These are phyloP conservation scores for Calypte anna DNA, from an alignment of 2,113 vertebrate genomes.

Conservation along the genomic window DNA sequence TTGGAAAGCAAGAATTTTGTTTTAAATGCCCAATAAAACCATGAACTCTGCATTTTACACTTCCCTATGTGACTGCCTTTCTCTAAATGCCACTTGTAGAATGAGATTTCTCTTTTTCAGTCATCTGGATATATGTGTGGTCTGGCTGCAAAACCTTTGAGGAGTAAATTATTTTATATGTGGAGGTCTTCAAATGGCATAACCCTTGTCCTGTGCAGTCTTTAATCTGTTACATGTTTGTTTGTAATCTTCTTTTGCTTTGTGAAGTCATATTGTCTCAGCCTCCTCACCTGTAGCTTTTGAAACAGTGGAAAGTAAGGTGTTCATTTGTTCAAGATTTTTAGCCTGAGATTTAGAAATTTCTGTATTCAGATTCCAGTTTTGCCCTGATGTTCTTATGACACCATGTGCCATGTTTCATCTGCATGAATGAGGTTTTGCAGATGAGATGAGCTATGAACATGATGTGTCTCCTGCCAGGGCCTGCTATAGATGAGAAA, in stretches of 20 bases:
- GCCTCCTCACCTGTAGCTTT: not conserved
- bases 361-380: not conserved
- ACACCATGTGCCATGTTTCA: rapidly evolving
- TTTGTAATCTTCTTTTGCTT: not conserved
- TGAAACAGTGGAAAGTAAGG: not conserved
- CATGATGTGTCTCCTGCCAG: not conserved
- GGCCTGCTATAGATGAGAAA: not conserved
- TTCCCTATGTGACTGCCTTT: not conserved
- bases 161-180: not conserved
- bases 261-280: not conserved
- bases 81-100: slow-evolving; percentile 25
- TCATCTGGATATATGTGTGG: not conserved
- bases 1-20: slow-evolving; percentile 52
- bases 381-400: not conserved
- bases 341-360: not conserved
- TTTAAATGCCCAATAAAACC: slow-evolving; percentile 51
- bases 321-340: not conserved
- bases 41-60: slow-evolving; percentile 24
- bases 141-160: not conserved
- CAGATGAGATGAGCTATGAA: not conserved
- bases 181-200: not conserved
- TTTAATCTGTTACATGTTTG: not conserved
- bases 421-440: not conserved
- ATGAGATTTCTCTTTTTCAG: not conserved
- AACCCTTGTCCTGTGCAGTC: not conserved